phyloP scores from a whole-genome alignment of 2,113 vertebrate species.

The human region DNA sequence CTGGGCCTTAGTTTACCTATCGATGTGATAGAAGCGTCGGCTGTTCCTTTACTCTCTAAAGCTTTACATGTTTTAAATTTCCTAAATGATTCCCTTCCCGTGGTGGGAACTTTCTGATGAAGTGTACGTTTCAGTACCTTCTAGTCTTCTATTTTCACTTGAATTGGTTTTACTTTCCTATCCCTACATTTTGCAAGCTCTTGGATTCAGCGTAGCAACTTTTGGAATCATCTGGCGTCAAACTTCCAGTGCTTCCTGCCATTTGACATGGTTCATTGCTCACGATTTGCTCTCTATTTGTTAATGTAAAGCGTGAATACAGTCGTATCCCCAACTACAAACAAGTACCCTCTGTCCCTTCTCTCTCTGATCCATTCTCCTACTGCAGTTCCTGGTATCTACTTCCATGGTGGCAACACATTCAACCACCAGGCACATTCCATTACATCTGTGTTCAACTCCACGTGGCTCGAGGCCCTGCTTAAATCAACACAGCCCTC shows the following conservation, averaged over 20 bases:
- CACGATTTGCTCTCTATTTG: neutral
- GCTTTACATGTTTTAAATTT: neutral
- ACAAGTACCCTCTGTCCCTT: too few species aligned
- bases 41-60: neutral
- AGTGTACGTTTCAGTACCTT: neutral
- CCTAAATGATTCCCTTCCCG: neutral
- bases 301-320: neutral
- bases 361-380: neutral
- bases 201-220: neutral
- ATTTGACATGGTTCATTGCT: neutral
- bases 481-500: neutral
- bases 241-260: neutral
- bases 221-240: neutral
- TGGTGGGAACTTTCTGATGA: neutral
- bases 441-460: neutral
- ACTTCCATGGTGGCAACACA: neutral
- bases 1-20: neutral
- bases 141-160: neutral
- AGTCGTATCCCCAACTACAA: fast-evolving
- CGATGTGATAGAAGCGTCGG: neutral
- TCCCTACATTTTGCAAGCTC: neutral
- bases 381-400: neutral
- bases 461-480: fast-evolving
- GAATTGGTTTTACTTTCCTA: neutral
- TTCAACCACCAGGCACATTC: neutral